phyloP scores from a whole-genome alignment of 2,797 vertebrate species.

The Pseudochromis fuscus region DNA sequence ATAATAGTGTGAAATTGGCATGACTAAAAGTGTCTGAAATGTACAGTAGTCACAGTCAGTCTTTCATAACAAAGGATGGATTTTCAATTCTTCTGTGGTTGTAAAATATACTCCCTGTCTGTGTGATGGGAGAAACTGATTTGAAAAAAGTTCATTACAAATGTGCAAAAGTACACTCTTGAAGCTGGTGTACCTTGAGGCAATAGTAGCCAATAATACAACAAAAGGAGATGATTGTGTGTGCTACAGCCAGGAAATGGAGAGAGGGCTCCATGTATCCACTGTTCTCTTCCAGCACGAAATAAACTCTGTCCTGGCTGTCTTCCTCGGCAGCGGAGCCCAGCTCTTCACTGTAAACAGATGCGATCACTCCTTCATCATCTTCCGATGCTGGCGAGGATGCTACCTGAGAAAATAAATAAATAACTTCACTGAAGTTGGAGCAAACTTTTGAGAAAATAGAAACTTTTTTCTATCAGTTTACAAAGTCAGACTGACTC shows the following conservation, averaged over 20 bases:
- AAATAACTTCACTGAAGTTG: neutral
- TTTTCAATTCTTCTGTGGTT: neutral
- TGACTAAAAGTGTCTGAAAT: neutral
- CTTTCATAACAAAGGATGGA: neutral
- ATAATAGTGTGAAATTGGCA: neutral
- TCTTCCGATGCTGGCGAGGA: constrained; percentile 81
- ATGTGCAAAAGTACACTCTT: neutral
- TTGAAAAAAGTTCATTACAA: neutral
- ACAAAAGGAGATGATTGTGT: constrained; percentile 94
- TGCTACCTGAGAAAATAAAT: constrained; percentile 84
- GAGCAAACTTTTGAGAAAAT: neutral
- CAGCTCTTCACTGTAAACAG: constrained; percentile 30
- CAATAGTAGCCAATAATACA: constrained; percentile 97
- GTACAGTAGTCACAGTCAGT: neutral
- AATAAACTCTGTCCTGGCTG: constrained; percentile 80
- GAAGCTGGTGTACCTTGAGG: constrained; percentile 87
- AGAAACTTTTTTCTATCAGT: neutral
- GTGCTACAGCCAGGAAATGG: constrained; percentile 87
- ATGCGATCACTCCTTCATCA: constrained; percentile 67
- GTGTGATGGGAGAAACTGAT: neutral
- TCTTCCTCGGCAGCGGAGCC: constrained; percentile 30
- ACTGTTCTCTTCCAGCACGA: constrained; percentile 88
- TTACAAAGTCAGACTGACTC: neutral
- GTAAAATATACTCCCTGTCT: neutral
- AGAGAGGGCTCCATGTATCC: constrained; percentile 89